Conservation (phyloP, 1,140 invertebrate species). For the Cephus cinctus region DNA sequence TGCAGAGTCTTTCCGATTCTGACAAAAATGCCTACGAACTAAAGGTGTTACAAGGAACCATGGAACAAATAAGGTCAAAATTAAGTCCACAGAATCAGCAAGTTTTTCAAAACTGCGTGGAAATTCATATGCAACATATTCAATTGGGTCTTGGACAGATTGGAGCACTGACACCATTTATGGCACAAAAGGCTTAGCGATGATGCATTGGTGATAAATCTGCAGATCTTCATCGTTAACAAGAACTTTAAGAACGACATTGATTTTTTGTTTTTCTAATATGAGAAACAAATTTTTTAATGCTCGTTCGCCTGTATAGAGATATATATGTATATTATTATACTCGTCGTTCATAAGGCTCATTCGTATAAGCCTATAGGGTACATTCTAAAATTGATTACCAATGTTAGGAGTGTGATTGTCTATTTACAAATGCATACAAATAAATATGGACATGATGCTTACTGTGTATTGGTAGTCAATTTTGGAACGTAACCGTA, state of each 20-base stretch:
- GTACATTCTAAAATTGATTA: too few relatives aligned
- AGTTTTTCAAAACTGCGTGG: conserved; percentile 86
- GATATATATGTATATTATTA: too few relatives aligned
- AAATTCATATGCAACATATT: conserved; percentile 91
- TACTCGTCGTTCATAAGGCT: too few relatives aligned
- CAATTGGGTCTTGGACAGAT: conserved; percentile 76
- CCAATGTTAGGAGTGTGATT: neutral
- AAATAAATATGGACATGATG: too few relatives aligned
- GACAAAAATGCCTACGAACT: conserved; percentile 90
- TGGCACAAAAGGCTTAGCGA: conserved; percentile 49
- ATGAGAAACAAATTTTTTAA: too few relatives aligned
- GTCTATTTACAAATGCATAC: neutral
- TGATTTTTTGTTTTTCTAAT: conserved; percentile 29
- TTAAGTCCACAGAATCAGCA: conserved; percentile 76
- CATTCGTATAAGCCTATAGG: too few relatives aligned
- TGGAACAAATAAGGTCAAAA: conserved; percentile 83
- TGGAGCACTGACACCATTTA: conserved; percentile 49
- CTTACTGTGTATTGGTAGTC: too few relatives aligned
- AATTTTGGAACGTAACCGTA: too few relatives aligned
- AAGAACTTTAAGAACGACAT: conserved; percentile 18
- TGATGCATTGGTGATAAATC: conserved; percentile 4
- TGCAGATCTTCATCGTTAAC: conserved; percentile 16
- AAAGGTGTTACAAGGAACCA: conserved; percentile 88
- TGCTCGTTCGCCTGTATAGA: too few relatives aligned
- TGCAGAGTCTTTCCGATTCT: conserved; percentile 80